Base-by-base conservation (phyloP, 2,113 vertebrate genomes). In the Datnioides undecimradiatus region DNA sequence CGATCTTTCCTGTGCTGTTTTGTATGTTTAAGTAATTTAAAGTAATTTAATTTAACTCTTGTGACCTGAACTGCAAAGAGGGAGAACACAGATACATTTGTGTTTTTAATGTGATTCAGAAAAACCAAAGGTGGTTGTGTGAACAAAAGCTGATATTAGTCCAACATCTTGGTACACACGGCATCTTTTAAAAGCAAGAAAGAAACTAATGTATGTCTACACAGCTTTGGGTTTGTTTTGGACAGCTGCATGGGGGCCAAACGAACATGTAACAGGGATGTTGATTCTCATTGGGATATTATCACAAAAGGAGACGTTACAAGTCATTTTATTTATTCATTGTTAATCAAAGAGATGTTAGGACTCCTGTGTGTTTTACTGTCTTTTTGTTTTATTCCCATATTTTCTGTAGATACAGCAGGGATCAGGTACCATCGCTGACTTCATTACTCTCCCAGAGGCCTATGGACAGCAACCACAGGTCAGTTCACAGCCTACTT, bases 401-500 rank as follows among this genome's bases (percentile, higher is more conserved):
- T 54, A 4, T 63, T n/a, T 68, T 34, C 12, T 66, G 25, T 31
- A 98, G 97, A 93, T 96, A 72, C 95, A 91, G 48, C 93, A 96
- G 78, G 95, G 95, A 69, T 95, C 94, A 23, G 95, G 96, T 73
- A 91, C 93, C 76, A 84, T 89, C 67, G 90, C 83, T 55, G 96
- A 97, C 64, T 96, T 95, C 80, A 91, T 93, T 52, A 93, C 96
- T 31, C 89, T 96, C 17, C 96, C 96, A 57, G 97, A 98, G 23
- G 94, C 94, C 46, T 97, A 95, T 59, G 77, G 92, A 0, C 95
- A 94, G 9, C 97, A 95, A 46, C 48, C 95, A 74, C 97, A 97
- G 96, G 97, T 98, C 83, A 67, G 94, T 55, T 27, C 25, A 55
- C n/a, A 19, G 1, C 67, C 7, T 19, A 40, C 19, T 55, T 62